These are phyloP conservation scores for Xanthorhoe designata DNA, from an alignment of 2,888 invertebrate species.

Conservation along the genomic window DNA sequence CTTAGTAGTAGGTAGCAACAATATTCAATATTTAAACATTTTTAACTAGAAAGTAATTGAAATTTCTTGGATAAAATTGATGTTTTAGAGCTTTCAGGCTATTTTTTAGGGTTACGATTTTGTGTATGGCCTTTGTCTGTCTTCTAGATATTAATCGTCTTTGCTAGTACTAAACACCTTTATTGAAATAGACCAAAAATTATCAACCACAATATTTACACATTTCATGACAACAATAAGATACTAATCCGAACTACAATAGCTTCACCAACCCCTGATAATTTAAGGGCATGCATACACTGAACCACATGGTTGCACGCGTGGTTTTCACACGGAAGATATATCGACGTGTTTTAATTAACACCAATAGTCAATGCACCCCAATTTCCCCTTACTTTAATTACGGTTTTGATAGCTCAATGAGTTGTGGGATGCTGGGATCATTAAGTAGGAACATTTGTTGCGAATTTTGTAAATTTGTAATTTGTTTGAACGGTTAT, in stretches of 20 bases:
- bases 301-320: constrained; percentile 63
- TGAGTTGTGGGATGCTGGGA: constrained; percentile 38
- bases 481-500: background rate
- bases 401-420: constrained; percentile 61
- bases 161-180: background rate
- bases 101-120: too few relatives aligned
- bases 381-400: constrained; percentile 54
- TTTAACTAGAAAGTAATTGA: too few relatives aligned
- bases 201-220: constrained; percentile 12
- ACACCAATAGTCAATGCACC: constrained; percentile 65
- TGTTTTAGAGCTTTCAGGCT: too few relatives aligned
- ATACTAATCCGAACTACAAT: constrained; percentile 45
- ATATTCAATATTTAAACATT: too few relatives aligned
- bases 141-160: too few relatives aligned
- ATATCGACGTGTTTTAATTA: constrained; percentile 77
- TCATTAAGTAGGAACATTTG: constrained; percentile 22
- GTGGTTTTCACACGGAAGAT: constrained; percentile 76
- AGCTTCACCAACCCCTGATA: constrained; percentile 48
- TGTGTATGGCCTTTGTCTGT: too few relatives aligned
- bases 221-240: constrained; percentile 35
- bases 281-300: constrained; percentile 60
- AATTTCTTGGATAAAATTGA: too few relatives aligned
- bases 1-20: too few relatives aligned
- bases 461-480: constrained; percentile 18
- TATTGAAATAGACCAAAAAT: background rate